A percentile compares a stretch with the other conserved stretches of the same genome.
phyloP scores from a whole-genome alignment of 2,113 vertebrate species.

The Peromyscus californicus region DNA sequence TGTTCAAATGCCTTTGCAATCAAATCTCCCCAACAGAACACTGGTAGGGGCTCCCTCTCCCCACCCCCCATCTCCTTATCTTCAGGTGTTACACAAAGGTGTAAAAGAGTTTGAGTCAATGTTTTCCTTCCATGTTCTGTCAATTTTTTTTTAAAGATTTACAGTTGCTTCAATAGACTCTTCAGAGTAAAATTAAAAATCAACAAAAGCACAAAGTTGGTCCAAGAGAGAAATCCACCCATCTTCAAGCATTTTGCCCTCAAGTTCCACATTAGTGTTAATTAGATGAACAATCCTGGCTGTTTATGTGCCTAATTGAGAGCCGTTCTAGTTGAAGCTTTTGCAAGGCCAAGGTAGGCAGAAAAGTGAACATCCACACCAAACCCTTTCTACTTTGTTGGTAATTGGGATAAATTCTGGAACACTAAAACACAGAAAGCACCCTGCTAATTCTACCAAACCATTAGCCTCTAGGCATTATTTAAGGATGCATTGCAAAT shows the following conservation, averaged over 20 bases:
- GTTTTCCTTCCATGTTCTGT: neutral
- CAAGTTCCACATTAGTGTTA: neutral
- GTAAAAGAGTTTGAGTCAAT: neutral
- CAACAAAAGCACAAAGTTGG: neutral
- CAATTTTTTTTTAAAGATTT: neutral
- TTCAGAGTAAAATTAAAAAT: neutral
- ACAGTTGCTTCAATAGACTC: neutral
- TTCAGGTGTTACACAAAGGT: neutral
- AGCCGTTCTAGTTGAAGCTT: neutral
- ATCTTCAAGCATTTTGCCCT: neutral
- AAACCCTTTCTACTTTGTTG: neutral
- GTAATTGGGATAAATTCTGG: neutral
- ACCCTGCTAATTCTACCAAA: neutral
- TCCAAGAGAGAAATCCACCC: neutral
- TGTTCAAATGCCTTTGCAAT: neutral
- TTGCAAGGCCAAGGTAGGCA: neutral
- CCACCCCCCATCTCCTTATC: neutral
- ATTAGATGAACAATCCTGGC: neutral
- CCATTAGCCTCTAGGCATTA: neutral
- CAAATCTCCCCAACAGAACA: neutral
- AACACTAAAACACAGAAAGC: neutral
- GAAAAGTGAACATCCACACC: neutral
- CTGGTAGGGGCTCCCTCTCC: accelerated
- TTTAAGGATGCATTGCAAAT: neutral
- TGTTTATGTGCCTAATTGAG: neutral